Evolutionary conservation across 35 echinoderm and acorn worm species (phyloP).

Genomic region (Strongylocentrotus purpuratus): DNA sequence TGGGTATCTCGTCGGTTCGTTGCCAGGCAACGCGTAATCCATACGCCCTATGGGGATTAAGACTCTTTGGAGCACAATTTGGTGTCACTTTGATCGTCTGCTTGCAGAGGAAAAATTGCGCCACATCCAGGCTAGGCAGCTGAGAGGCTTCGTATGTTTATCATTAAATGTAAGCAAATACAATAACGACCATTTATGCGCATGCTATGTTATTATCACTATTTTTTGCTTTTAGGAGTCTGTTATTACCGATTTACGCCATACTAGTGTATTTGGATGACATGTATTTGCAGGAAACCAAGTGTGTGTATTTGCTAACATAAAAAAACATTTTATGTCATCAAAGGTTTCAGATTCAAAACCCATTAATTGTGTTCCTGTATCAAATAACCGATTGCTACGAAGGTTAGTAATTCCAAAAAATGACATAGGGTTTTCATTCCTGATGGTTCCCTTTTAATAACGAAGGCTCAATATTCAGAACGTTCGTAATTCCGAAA

Average conservation of each 20-base stretch:
- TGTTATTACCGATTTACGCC: background rate
- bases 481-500: too few relatives aligned
- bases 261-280: background rate
- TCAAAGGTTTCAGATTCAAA: too few relatives aligned
- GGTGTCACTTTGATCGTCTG: background rate
- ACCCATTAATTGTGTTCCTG: too few relatives aligned
- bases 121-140: background rate
- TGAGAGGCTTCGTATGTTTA: background rate
- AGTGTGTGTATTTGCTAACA: background rate
- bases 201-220: background rate
- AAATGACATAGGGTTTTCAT: too few relatives aligned
- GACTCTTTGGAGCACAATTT: background rate
- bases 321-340: too few relatives aligned
- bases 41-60: background rate
- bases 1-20: background rate
- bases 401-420: too few relatives aligned
- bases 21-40: background rate
- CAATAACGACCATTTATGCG: background rate
- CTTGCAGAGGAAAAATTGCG: background rate
- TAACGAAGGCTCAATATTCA: too few relatives aligned
- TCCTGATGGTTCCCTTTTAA: too few relatives aligned
- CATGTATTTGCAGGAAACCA: background rate
- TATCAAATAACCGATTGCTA: too few relatives aligned
- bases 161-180: background rate
- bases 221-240: background rate